Evolutionary conservation across 2,113 vertebrate genomes (phyloP).

Genomic region (Megaceryle maxima): DNA sequence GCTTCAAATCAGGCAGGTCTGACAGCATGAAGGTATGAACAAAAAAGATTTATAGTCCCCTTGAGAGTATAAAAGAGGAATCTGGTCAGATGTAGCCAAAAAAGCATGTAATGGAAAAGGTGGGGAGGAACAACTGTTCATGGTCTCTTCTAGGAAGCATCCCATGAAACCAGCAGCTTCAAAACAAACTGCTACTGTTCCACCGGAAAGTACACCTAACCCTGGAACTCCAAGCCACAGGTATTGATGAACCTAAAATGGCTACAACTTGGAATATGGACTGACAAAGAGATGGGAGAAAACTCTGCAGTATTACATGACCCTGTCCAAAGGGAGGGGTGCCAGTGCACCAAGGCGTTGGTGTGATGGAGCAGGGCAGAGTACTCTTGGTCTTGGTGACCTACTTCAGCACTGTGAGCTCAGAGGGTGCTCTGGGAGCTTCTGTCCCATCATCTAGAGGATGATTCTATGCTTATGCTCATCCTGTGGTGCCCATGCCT

Average conservation of each 20-base stretch:
- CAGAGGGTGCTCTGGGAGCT: too few species aligned
- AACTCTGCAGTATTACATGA: too few species aligned
- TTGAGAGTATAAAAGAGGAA: not conserved
- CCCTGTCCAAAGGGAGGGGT: too few species aligned
- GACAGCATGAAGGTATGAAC: not conserved
- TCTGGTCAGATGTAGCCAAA: not conserved
- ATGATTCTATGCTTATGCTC: rapidly evolving
- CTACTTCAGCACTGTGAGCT: too few species aligned
- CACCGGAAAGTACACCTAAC: not conserved
- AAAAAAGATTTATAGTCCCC: not conserved
- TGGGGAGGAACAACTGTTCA: not conserved
- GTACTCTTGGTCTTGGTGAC: too few species aligned
- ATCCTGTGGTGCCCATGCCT: not conserved
- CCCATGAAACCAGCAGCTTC: not conserved
- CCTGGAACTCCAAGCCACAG: too few species aligned
- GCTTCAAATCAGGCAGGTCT: not conserved
- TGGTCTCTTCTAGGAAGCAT: not conserved
- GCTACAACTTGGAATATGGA: too few species aligned
- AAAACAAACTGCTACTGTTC: not conserved
- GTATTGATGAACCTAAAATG: too few species aligned
- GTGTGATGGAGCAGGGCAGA: rapidly evolving
- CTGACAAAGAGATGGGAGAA: not conserved
- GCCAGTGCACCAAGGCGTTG: too few species aligned
- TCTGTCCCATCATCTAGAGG: too few species aligned
- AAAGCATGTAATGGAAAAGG: not conserved